phyloP scores from a whole-genome alignment of 2,797 vertebrate genomes.

The Chrysocyon brachyurus region DNA sequence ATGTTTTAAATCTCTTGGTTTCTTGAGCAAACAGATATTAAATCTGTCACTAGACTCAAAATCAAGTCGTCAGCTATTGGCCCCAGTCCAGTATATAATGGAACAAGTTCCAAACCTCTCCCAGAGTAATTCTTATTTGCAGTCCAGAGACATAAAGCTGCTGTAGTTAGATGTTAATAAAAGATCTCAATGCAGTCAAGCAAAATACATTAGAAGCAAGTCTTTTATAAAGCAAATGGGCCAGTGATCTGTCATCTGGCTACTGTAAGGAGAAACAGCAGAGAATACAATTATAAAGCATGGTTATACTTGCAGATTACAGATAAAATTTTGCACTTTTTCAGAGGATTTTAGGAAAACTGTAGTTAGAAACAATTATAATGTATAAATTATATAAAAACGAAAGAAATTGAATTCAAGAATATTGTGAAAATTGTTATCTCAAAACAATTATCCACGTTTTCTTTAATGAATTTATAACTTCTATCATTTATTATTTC shows the following conservation, averaged over 20 bases:
- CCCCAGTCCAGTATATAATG: background rate
- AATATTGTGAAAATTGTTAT: slow-evolving; percentile 43
- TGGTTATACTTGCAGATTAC: background rate
- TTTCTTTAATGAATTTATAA: slow-evolving; percentile 60
- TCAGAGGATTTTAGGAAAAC: background rate
- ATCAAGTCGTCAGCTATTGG: slow-evolving; percentile 18
- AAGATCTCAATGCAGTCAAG: slow-evolving; percentile 13
- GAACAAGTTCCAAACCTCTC: slow-evolving; percentile 51
- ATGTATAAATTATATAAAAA: background rate
- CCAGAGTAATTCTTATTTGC: slow-evolving; percentile 53
- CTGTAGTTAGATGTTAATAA: slow-evolving; percentile 40
- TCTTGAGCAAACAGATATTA: slow-evolving; percentile 63
- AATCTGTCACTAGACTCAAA: slow-evolving; percentile 54
- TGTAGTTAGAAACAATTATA: background rate
- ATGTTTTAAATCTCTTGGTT: slow-evolving; percentile 28
- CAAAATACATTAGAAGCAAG: background rate
- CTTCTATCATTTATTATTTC: slow-evolving; percentile 53
- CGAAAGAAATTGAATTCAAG: slow-evolving; percentile 28
- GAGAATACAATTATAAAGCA: background rate
- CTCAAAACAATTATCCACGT: slow-evolving; percentile 58
- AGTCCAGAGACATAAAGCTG: slow-evolving; percentile 40
- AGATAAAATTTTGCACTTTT: background rate
- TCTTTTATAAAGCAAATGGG: slow-evolving; percentile 15
- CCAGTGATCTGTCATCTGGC: background rate
- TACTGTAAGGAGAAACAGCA: slow-evolving; percentile 31